phyloP scores from a whole-genome alignment of 2,113 vertebrate species.

The Micronycteris hirsuta region DNA sequence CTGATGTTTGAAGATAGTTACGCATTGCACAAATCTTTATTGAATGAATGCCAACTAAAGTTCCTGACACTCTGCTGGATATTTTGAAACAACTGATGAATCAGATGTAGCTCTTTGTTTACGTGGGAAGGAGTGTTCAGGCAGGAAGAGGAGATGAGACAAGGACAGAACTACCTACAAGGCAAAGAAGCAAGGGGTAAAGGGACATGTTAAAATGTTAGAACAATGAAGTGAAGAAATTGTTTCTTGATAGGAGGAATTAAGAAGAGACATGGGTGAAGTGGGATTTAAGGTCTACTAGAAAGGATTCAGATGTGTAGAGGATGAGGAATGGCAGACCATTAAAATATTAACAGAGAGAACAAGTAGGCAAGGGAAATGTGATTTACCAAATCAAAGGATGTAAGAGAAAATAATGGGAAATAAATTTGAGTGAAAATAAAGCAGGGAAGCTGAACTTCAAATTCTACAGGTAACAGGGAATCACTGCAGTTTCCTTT shows the following conservation, averaged over 20 bases:
- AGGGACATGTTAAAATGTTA: neutral
- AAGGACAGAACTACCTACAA: neutral
- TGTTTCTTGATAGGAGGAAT: neutral
- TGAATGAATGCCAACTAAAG: neutral
- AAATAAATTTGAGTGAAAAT: neutral
- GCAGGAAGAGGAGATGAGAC: neutral
- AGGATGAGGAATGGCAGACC: neutral
- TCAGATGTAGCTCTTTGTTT: neutral
- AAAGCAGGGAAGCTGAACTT: neutral
- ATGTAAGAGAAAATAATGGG: neutral
- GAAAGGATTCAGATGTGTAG: neutral
- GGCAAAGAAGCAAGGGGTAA: neutral
- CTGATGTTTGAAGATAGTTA: conserved; percentile 11
- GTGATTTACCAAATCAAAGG: neutral
- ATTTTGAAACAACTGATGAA: conserved; percentile 28
- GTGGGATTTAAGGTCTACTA: neutral
- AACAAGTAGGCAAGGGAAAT: neutral
- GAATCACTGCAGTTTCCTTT: neutral
- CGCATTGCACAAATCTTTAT: neutral
- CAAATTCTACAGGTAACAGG: neutral
- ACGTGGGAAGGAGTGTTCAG: neutral
- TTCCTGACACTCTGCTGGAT: neutral
- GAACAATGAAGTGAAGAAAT: neutral
- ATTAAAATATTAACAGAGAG: neutral
- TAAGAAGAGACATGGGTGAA: neutral